Conservation (phyloP, 2,797 vertebrate genomes). For the Enteromius afrohamiltoni region DNA sequence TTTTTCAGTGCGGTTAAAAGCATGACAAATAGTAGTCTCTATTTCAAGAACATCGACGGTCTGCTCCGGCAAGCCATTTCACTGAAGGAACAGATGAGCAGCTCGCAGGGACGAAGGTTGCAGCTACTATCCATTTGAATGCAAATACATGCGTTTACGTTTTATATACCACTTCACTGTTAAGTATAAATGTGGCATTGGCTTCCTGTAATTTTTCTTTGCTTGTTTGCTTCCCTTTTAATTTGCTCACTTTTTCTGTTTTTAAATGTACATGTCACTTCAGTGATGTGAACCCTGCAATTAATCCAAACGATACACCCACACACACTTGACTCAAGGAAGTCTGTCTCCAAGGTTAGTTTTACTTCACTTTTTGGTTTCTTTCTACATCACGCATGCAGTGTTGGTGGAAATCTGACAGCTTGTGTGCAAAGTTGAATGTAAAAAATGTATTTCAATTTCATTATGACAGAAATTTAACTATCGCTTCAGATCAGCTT, state of each 20-base stretch:
- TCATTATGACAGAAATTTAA: neutral
- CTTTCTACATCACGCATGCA: neutral
- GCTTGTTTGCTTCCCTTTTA: slow-evolving; percentile 30
- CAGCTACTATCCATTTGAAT: neutral
- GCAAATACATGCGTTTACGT: neutral
- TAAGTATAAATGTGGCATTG: neutral
- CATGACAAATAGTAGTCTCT: slow-evolving; percentile 91
- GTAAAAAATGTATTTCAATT: neutral
- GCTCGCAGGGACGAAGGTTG: slow-evolving; percentile 88
- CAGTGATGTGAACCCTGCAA: slow-evolving; percentile 70
- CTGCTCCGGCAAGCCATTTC: slow-evolving; percentile 89
- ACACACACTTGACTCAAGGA: slow-evolving; percentile 76
- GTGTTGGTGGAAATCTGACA: neutral
- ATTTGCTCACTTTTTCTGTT: slow-evolving; percentile 56
- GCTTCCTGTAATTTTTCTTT: neutral
- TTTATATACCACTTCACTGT: neutral
- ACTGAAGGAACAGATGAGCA: slow-evolving; percentile 87
- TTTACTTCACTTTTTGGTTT: slow-evolving; percentile 25
- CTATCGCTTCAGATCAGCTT: neutral
- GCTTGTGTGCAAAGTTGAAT: neutral
- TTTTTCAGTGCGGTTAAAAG: slow-evolving; percentile 89
- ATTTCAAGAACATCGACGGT: slow-evolving; percentile 93
- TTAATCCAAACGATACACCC: slow-evolving; percentile 74
- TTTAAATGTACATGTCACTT: slow-evolving; percentile 72
- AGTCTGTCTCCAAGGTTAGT: slow-evolving; percentile 77